Evolutionary conservation across 2,113 vertebrate genomes (phyloP).

Genomic region (Strix uralensis): DNA sequence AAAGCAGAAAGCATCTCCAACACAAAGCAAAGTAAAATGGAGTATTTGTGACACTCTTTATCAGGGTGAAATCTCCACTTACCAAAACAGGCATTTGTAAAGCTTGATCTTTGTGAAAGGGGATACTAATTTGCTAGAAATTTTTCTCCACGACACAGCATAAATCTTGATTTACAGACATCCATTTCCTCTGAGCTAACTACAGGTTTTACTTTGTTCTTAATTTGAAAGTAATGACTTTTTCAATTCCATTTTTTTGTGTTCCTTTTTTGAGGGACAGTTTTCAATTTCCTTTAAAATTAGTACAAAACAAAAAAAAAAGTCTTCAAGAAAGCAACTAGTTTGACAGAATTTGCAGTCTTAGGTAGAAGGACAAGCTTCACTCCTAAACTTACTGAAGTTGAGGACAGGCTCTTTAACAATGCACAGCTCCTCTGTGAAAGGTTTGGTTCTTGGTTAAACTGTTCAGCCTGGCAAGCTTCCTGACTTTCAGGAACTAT

Average conservation of each 20-base stretch:
- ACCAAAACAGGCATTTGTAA: background rate
- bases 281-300: background rate
- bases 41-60: background rate
- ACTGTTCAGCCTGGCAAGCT: background rate
- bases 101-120: background rate
- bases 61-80: background rate
- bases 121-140: background rate
- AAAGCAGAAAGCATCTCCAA: background rate
- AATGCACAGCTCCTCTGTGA: background rate
- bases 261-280: background rate
- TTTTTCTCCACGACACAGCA: background rate
- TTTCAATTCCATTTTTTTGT: background rate
- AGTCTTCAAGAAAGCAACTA: background rate
- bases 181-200: background rate
- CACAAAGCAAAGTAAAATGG: background rate
- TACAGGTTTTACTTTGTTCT: background rate
- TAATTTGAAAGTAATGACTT: background rate
- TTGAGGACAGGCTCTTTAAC: background rate
- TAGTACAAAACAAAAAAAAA: background rate
- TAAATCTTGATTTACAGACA: background rate
- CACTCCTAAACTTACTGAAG: background rate
- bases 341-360: background rate
- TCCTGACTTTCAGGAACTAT: background rate
- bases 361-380: background rate
- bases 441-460: background rate